Evolutionary conservation across 2,888 invertebrate genomes (phyloP).

Genomic region (Anagyrus pseudococci): DNA sequence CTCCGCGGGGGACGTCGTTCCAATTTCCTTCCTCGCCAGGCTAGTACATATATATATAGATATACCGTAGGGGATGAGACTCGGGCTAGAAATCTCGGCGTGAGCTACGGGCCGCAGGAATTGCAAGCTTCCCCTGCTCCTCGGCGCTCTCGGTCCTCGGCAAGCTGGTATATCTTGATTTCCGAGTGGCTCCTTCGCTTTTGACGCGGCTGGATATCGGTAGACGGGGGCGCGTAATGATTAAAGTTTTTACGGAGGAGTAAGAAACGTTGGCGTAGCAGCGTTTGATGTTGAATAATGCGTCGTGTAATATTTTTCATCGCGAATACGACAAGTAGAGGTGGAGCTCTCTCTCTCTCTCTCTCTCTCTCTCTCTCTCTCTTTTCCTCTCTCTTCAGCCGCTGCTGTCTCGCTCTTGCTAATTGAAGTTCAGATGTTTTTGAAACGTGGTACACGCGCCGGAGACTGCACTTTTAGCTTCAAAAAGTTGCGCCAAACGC

Average conservation of each 20-base stretch:
- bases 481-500: no score
- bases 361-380: no score
- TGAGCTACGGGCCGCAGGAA: background rate
- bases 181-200: constrained; percentile 28
- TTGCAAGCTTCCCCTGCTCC: background rate
- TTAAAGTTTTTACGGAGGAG: constrained; percentile 24
- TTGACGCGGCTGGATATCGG: constrained; percentile 17
- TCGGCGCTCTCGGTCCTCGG: background rate
- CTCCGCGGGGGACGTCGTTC: constrained; percentile 29
- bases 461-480: no score
- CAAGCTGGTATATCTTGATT: constrained; percentile 20
- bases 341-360: no score
- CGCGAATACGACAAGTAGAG: no score
- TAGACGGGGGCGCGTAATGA: constrained; percentile 13
- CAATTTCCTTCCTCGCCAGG: constrained; percentile 31
- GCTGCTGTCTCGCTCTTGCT: no score
- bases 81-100: constrained; percentile 9
- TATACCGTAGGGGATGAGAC: background rate
- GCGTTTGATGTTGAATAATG: constrained; percentile 7
- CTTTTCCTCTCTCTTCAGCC: no score
- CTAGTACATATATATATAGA: background rate
- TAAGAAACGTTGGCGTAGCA: background rate
- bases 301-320: background rate
- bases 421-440: no score
- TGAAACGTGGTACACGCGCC: no score